Evolutionary conservation across 2,797 vertebrate species (phyloP).

Genomic region (Silurus lanzhouensis): DNA sequence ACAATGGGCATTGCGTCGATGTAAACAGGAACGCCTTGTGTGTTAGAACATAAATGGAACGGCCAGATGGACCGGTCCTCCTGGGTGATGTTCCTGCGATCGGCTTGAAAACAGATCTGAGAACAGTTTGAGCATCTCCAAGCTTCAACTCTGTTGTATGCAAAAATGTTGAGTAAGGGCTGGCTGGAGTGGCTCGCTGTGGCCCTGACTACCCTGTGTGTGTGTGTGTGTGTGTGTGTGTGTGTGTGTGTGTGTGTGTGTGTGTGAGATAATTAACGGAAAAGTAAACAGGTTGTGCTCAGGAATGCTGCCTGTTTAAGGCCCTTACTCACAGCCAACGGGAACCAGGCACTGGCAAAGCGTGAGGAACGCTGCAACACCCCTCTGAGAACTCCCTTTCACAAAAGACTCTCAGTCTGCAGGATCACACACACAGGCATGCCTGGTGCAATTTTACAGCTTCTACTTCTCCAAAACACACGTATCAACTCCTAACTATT

Average conservation of each 20-base stretch:
- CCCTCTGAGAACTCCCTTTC: constrained; percentile 19
- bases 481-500: not conserved
- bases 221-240: constrained; percentile 35
- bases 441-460: not conserved
- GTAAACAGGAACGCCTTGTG: constrained; percentile 21
- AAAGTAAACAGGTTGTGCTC: constrained; percentile 47
- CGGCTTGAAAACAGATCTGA: not conserved
- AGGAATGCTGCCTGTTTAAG: constrained; percentile 47
- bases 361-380: constrained; percentile 47
- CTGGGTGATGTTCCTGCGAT: not conserved
- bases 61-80: constrained; percentile 49
- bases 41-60: constrained; percentile 21
- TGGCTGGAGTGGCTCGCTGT: constrained; percentile 4
- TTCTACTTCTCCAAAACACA: not conserved
- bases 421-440: not conserved
- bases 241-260: constrained; percentile 36
- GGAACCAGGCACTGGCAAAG: constrained; percentile 45
- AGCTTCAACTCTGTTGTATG: not conserved
- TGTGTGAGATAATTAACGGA: constrained; percentile 38
- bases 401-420: constrained; percentile 11
- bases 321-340: constrained; percentile 46
- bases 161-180: constrained; percentile 1
- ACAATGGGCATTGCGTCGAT: constrained; percentile 35
- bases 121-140: not conserved
- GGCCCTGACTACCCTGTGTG: constrained; percentile 1